Evolutionary conservation across 2,888 invertebrate species (phyloP).

Genomic region (Microctonus aethiopoides): DNA sequence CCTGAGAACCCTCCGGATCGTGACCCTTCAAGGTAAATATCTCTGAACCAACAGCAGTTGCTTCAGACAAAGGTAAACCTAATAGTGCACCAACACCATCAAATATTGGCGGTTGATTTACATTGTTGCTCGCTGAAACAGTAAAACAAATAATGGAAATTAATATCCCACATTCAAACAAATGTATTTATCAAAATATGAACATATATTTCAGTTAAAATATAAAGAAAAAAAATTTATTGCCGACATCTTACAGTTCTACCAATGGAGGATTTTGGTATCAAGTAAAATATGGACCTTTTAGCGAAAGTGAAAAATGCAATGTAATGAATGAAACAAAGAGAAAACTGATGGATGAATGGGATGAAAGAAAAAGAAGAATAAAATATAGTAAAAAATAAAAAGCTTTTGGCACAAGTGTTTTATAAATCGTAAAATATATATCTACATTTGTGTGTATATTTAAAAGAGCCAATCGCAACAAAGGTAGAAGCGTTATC

Average conservation of each 20-base stretch:
- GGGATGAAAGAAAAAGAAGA: slow-evolving; percentile 8
- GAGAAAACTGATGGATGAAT: not conserved
- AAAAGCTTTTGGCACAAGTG: not conserved
- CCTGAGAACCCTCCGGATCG: slow-evolving; percentile 84
- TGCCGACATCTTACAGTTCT: too few species aligned
- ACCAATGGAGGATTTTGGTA: not conserved
- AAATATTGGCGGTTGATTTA: slow-evolving; percentile 64
- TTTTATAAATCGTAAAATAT: slow-evolving; percentile 8
- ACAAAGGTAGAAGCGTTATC: slow-evolving; percentile 1
- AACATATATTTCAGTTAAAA: not conserved
- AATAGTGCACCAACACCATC: slow-evolving; percentile 61
- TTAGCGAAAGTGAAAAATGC: slow-evolving; percentile 18
- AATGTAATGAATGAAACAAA: not conserved
- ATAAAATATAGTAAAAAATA: not conserved
- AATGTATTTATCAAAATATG: too few species aligned
- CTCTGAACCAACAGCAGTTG: slow-evolving; percentile 80
- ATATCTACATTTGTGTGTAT: not conserved
- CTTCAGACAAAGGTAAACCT: slow-evolving; percentile 76
- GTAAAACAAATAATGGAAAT: not conserved
- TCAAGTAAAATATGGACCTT: not conserved
- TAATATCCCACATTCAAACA: not conserved
- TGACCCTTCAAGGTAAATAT: slow-evolving; percentile 83
- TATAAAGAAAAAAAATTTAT: too few species aligned
- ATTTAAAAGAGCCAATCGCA: slow-evolving; percentile 10
- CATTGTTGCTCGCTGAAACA: slow-evolving; percentile 61